phyloP scores from a whole-genome alignment of 1,140 invertebrate genomes.

The Nymphalis io region DNA sequence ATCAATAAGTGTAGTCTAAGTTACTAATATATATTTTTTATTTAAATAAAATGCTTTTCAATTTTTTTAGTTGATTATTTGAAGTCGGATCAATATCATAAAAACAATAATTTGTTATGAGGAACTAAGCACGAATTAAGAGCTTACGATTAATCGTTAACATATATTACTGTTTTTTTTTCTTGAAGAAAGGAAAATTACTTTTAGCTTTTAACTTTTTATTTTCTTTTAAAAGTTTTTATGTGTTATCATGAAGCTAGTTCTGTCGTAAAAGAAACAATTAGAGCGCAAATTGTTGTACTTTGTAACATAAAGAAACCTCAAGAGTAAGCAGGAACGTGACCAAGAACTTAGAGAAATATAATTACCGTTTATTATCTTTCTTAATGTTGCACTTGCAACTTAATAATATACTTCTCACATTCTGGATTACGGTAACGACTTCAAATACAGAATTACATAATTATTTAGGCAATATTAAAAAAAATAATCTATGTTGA shows the following conservation, averaged over 20 bases:
- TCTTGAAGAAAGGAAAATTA: too few relatives aligned
- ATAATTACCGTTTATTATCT: slow-evolving; percentile 26
- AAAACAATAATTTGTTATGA: too few relatives aligned
- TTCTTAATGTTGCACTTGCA: slow-evolving; percentile 27
- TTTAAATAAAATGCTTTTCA: too few relatives aligned
- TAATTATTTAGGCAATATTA: not conserved
- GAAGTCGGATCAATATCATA: too few relatives aligned
- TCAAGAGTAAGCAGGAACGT: slow-evolving; percentile 36
- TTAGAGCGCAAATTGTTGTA: slow-evolving; percentile 39
- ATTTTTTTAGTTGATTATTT: too few relatives aligned
- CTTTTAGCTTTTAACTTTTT: not conserved
- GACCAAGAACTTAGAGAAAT: slow-evolving; percentile 34
- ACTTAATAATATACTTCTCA: slow-evolving; percentile 29
- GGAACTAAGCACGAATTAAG: too few relatives aligned
- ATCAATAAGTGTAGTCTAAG: too few relatives aligned
- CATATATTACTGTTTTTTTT: too few relatives aligned
- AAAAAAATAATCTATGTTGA: not conserved
- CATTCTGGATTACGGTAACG: not conserved
- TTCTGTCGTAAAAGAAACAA: slow-evolving; percentile 45
- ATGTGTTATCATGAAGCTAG: slow-evolving; percentile 13
- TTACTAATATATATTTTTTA: too few relatives aligned
- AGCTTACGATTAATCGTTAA: too few relatives aligned
- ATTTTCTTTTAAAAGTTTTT: not conserved
- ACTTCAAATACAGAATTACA: not conserved
- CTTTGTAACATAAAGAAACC: slow-evolving; percentile 32